Percentiles rank a stretch among this genome's conserved stretches.
These are phyloP conservation scores for Erinaceus europaeus DNA, from an alignment of 2,113 vertebrate species.

Conservation along the genomic window DNA sequence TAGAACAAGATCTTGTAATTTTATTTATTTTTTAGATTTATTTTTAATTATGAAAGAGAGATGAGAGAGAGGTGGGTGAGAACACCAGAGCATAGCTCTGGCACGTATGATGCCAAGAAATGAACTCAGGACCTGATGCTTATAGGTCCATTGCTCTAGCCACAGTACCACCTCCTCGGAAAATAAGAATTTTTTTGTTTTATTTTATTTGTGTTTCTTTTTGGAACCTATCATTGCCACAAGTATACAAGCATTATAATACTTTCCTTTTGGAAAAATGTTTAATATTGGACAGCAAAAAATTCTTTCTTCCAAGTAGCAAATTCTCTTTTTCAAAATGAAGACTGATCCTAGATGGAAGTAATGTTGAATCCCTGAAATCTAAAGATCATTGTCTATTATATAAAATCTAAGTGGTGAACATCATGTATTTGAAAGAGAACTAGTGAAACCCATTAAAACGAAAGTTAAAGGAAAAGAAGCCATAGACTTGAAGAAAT, in stretches of 20 bases:
- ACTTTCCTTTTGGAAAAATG: neutral
- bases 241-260: neutral
- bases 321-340: conserved; percentile 20
- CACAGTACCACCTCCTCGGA: neutral
- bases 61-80: too few species aligned
- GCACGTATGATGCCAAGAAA: too few species aligned
- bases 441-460: conserved; percentile 24
- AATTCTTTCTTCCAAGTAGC: neutral
- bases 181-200: neutral
- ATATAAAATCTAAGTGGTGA: neutral
- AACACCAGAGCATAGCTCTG: too few species aligned
- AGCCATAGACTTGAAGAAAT: conserved; percentile 27
- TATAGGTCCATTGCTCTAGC: neutral
- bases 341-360: neutral
- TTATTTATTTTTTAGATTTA: neutral
- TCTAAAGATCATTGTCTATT: neutral
- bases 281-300: neutral
- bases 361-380: neutral
- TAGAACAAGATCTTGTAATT: neutral
- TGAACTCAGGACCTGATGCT: too few species aligned
- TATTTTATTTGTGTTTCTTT: too few species aligned
- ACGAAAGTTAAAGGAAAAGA: conserved; percentile 33
- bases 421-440: neutral
- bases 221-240: too few species aligned
- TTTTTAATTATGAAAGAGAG: too few species aligned